A percentile compares a stretch with the other conserved stretches of the same genome.
Evolutionary conservation across 2,888 invertebrate genomes (phyloP).

Genomic region (Thereva nobilitata): DNA sequence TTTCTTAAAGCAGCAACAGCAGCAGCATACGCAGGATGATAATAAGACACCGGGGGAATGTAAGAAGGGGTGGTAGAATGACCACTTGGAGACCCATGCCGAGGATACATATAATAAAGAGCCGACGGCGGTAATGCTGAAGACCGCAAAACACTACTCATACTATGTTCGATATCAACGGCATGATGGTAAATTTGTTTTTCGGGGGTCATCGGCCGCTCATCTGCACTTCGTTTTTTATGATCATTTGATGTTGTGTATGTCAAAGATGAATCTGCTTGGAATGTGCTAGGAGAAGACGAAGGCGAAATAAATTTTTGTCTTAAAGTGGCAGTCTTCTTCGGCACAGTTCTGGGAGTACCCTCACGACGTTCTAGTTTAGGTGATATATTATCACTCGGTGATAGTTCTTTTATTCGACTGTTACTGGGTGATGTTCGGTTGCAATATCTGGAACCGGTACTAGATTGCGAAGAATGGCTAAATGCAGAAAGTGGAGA

Average conservation of each 20-base stretch:
- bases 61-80: constrained; percentile 50
- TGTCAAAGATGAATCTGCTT: constrained; percentile 7
- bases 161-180: constrained; percentile 34
- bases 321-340: constrained; percentile 58
- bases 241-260: constrained; percentile 34
- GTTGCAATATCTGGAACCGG: constrained; percentile 17
- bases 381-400: constrained; percentile 26
- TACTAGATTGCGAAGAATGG: constrained; percentile 22
- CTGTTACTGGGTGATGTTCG: constrained; percentile 26
- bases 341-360: constrained; percentile 57
- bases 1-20: constrained; percentile 59
- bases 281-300: constrained; percentile 42
- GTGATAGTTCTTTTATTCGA: constrained; percentile 23
- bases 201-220: constrained; percentile 34
- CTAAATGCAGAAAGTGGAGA: constrained; percentile 41
- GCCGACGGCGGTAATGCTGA: constrained; percentile 47
- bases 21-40: constrained; percentile 49
- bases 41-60: constrained; percentile 55
- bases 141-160: constrained; percentile 34
- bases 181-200: constrained; percentile 36
- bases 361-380: constrained; percentile 45
- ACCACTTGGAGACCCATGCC: constrained; percentile 49
- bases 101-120: constrained; percentile 56
- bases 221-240: constrained; percentile 32
- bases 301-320: constrained; percentile 59